Evolutionary conservation across 2,888 invertebrate genomes (phyloP), one percentile per base, ranked within the genome.

Genomic region (Andricus curvator): DNA sequence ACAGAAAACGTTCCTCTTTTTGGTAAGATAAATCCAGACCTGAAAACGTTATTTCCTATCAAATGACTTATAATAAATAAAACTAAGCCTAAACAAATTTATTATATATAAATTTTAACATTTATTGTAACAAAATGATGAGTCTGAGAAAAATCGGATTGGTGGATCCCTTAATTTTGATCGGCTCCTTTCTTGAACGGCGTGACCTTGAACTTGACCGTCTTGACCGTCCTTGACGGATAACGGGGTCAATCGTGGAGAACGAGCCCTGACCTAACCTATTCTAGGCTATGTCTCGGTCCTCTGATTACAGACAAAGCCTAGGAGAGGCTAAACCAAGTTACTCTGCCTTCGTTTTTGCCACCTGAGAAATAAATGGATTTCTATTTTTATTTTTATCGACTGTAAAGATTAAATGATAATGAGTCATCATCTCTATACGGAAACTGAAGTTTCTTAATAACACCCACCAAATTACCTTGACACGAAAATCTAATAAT

Each of bases 271-370:
- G 90, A 92, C 92, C 91, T 92, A 92, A 92, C 92, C 92, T 92
- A 92, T 92, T 92, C 92, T 91, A 92, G 92, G 92, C 92, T 92
- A 92, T 92, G 92, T 92, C 92, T 92, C 86, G 84, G 88, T 91
- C 86, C 81, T 87, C 84, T 84, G 78, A 80, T 82, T 89, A 92
- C 91, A 92, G 92, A 92, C 92, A 92, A 92, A 92, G 92, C 92
- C 92, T 92, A 92, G 92, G 92, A 92, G 92, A 92, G 92, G 92
- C 92, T 92, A 90, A 90, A 89, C 86, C 91, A 90, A 89, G 90
- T 86, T 83, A 86, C 90, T 88, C 89, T 78, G 79, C 81, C 48
- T 51, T 51, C 25, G 33, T 70, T 56, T 70, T 70, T 51, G 29
- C 70, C 51, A 70, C 20, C 48, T 70, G 25, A 17, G 29, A 70